These are phyloP conservation scores for Colostygia pectinataria DNA, from an alignment of 2,888 invertebrate genomes.

Conservation along the genomic window DNA sequence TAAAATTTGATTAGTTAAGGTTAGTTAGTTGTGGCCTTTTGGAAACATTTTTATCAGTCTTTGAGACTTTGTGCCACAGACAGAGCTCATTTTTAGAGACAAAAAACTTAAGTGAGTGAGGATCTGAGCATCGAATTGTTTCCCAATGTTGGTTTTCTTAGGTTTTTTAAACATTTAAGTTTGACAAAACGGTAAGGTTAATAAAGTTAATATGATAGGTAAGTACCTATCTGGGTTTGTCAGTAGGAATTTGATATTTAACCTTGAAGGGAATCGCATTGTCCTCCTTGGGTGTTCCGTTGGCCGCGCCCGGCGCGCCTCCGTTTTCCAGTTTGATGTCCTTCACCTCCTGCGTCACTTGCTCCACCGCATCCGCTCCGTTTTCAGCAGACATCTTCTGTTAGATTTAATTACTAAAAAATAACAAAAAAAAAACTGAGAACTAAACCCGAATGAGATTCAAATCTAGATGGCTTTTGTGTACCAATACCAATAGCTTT, in stretches of 20 bases:
- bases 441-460: not conserved
- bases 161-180: no score
- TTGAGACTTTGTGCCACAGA: no score
- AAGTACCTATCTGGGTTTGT: not conserved
- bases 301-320: slow-evolving; percentile 61
- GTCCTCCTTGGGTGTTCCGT: slow-evolving; percentile 71
- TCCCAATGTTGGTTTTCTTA: no score
- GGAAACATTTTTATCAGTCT: no score
- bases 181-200: no score
- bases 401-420: slow-evolving; percentile 41
- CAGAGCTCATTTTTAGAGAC: no score
- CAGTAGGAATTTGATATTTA: slow-evolving; percentile 9
- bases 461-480: not conserved
- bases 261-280: slow-evolving; percentile 57
- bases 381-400: slow-evolving; percentile 61
- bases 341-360: slow-evolving; percentile 75
- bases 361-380: slow-evolving; percentile 60
- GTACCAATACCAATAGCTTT: no score
- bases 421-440: not conserved
- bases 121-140: no score
- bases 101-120: no score
- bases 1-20: not conserved
- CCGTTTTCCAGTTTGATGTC: slow-evolving; percentile 83
- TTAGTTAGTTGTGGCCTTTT: no score
- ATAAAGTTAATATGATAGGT: not conserved